Evolutionary conservation across 2,113 vertebrate species (phyloP), one percentile per base, ranked within the genome.

Genomic region (Tyrannus savana): DNA sequence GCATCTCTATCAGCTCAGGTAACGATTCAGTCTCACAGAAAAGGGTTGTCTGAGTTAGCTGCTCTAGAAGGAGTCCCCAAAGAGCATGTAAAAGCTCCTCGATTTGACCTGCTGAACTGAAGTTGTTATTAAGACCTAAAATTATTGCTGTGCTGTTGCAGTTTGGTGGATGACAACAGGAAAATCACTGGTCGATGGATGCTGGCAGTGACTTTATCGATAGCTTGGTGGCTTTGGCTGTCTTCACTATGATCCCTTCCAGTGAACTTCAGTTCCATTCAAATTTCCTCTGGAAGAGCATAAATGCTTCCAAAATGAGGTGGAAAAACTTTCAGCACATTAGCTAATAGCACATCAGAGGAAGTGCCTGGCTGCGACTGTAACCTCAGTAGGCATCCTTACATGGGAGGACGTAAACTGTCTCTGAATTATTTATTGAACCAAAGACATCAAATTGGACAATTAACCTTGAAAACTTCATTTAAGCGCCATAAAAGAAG

Each of bases 381-480:
- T 93, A 97, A 90, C 95, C 95, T 96, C 95, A 93, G 95, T 2
- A 94, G 93, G 93, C 92, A 95, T 89, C 90, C 85, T 96, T 67
- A 80, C 90, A 94, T 71, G 81, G 90, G 78, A 96, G 81, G 87
- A 96, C 2, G 9, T 87, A 96, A 97, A 96, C 90, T 80, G 47
- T 67, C 74, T 72, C 86, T 97, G 90, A 97, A 94, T 97, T 97
- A 97, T 97, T 97, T 97, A 97, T 97, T 67, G 92, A 93, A 92
- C 42, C 66, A 60, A 97, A 94, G 90, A 93, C 96, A 96, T 93
- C 97, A 92, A 84, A 93, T 92, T 97, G 95, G 86, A 95, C 93
- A 95, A 96, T 97, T 97, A 97, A 97, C 93, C 94, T 97, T 97
- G 97, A 97, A 97, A 97, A 97, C 89, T 94, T 97, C 82, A 96